Conservation (phyloP, 2,888 invertebrate species). For the Diachrysia chrysitis region DNA sequence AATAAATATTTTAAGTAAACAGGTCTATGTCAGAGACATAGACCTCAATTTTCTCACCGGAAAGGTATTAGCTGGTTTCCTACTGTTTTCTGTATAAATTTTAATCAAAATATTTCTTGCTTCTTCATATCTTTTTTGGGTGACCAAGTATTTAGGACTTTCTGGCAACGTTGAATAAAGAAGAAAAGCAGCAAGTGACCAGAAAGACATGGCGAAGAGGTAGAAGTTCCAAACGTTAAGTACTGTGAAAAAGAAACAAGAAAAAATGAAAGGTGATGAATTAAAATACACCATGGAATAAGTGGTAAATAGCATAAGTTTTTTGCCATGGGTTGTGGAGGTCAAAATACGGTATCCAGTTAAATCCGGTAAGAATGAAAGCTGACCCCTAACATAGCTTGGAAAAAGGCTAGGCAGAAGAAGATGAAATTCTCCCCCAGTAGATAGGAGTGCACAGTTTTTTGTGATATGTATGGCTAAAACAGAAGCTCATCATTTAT, state of each 20-base stretch:
- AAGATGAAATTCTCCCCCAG: no score
- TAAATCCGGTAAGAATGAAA: no score
- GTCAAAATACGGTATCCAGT: no score
- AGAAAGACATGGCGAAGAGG: slow-evolving; percentile 70
- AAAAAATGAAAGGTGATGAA: neutral
- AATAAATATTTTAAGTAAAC: neutral
- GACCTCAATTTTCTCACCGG: slow-evolving; percentile 66
- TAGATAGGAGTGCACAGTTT: no score
- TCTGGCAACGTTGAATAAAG: slow-evolving; percentile 75
- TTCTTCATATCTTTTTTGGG: slow-evolving; percentile 74
- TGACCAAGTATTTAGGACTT: slow-evolving; percentile 79
- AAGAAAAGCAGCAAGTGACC: slow-evolving; percentile 69
- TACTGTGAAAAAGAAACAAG: slow-evolving; percentile 66
- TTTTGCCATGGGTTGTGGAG: no score
- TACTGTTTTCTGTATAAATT: slow-evolving; percentile 76
- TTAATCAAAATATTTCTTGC: slow-evolving; percentile 74
- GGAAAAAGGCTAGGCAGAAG: no score
- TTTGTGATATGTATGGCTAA: no score
- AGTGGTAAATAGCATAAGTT: no score
- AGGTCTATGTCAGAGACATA: no score
- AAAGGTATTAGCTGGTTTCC: slow-evolving; percentile 72
- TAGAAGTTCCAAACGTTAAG: slow-evolving; percentile 82
- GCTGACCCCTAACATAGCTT: no score
- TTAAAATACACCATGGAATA: neutral
- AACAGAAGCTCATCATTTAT: no score